These are phyloP conservation scores for Drosophila falleni DNA, from an alignment of 2,888 invertebrate species.

Conservation along the genomic window DNA sequence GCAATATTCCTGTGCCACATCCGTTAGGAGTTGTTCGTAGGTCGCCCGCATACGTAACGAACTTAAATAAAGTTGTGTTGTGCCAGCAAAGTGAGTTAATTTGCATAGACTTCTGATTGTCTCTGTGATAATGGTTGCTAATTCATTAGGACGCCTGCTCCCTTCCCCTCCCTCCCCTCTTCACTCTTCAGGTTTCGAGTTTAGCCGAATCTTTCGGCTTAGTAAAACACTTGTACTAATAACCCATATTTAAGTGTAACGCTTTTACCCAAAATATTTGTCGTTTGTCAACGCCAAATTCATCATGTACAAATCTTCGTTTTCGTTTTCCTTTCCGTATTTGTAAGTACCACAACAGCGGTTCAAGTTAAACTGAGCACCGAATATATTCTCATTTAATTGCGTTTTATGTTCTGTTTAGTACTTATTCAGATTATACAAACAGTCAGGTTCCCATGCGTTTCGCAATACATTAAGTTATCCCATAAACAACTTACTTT, in stretches of 20 bases:
- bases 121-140: conserved; percentile 45
- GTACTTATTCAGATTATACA: neutral
- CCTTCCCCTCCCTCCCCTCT: neutral
- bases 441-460: conserved; percentile 1
- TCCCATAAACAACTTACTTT: neutral
- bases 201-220: conserved; percentile 28
- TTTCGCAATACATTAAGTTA: neutral
- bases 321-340: neutral
- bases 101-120: conserved; percentile 67
- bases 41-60: conserved; percentile 72
- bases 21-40: conserved; percentile 37
- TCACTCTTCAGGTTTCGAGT: conserved; percentile 9
- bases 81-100: conserved; percentile 65
- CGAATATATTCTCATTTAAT: conserved; percentile 3
- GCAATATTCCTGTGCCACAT: conserved; percentile 29
- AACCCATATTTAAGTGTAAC: conserved; percentile 18
- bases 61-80: conserved; percentile 66
- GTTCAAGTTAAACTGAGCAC: conserved; percentile 31
- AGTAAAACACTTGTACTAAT: conserved; percentile 52
- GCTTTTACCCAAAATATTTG: conserved; percentile 37
- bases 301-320: conserved; percentile 2
- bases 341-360: conserved; percentile 15
- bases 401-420: neutral
- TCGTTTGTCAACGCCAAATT: neutral
- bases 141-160: conserved; percentile 62